A percentile compares a stretch with the other conserved stretches of the same genome.
Evolutionary conservation across 2,797 vertebrate genomes (phyloP).

Genomic region (Taeniopygia guttata): DNA sequence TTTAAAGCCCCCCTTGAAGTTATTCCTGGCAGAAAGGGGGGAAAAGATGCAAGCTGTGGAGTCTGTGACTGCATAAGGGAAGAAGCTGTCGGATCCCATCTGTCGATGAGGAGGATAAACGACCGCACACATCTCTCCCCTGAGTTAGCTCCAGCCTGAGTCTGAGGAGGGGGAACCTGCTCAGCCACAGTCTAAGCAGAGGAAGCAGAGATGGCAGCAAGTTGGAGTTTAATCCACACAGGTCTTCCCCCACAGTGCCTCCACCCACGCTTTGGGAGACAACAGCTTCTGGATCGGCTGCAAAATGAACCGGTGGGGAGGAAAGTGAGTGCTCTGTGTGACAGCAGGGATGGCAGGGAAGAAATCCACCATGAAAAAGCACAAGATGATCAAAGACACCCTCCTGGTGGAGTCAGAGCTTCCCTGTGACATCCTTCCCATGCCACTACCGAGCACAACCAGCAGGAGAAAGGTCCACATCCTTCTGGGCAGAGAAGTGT

Average conservation of each 20-base stretch:
- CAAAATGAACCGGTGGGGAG: background rate
- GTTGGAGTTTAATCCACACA: background rate
- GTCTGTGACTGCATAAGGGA: conserved; percentile 58
- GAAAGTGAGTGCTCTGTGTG: background rate
- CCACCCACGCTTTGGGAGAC: background rate
- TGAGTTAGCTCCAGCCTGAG: background rate
- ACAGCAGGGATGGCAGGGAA: background rate
- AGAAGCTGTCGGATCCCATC: conserved; percentile 63
- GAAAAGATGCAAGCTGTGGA: conserved; percentile 63
- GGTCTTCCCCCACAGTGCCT: background rate
- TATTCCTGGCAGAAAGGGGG: conserved; percentile 65
- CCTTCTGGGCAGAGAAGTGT: background rate
- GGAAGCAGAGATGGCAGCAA: conserved; percentile 1
- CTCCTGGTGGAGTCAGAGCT: background rate
- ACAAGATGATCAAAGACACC: background rate
- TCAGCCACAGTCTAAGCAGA: background rate
- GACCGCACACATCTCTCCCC: conserved; percentile 1
- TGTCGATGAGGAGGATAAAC: conserved; percentile 47
- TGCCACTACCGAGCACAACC: fast-evolving
- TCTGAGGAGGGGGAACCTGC: background rate
- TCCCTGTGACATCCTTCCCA: background rate
- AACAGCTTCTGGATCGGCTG: background rate
- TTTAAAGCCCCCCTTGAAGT: conserved; percentile 39
- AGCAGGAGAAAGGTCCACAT: background rate
- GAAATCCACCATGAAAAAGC: background rate